Evolutionary conservation across 2,888 invertebrate species (phyloP).

Genomic region (Eudemis profundana): DNA sequence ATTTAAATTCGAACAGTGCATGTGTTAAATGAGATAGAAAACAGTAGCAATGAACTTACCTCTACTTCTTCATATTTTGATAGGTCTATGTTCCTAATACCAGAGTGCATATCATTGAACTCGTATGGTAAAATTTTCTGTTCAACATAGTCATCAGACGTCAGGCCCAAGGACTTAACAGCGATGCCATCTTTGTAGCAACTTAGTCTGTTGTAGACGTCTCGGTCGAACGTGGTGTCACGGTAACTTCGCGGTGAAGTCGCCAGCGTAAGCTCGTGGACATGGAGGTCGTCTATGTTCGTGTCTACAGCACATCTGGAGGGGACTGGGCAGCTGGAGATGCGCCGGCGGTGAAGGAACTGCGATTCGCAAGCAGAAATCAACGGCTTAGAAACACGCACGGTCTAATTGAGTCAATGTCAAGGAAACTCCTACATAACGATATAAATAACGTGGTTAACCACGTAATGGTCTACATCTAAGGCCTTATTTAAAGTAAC

Average conservation of each 20-base stretch:
- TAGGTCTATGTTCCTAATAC: constrained; percentile 70
- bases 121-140: constrained; percentile 57
- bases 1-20: too few relatives aligned
- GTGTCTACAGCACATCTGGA: constrained; percentile 62
- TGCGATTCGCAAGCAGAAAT: constrained; percentile 53
- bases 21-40: too few relatives aligned
- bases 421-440: constrained; percentile 52
- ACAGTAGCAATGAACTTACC: constrained; percentile 52
- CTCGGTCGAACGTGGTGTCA: constrained; percentile 22
- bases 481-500: constrained; percentile 13
- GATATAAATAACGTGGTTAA: constrained; percentile 36
- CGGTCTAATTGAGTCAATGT: constrained; percentile 67
- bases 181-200: constrained; percentile 58
- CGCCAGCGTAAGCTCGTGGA: constrained; percentile 56
- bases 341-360: constrained; percentile 72
- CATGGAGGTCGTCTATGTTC: constrained; percentile 65
- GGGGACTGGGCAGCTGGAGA: constrained; percentile 73
- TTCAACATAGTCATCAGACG: constrained; percentile 77
- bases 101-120: constrained; percentile 60
- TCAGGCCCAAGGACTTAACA: constrained; percentile 63
- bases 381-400: constrained; percentile 37
- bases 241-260: constrained; percentile 48
- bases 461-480: constrained; percentile 38
- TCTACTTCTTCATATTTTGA: constrained; percentile 64
- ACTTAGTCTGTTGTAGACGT: constrained; percentile 49